A percentile compares a stretch with the other conserved stretches of the same genome.
These are phyloP conservation scores for Myrmecophaga tridactyla DNA, from an alignment of 2,113 vertebrate species.

Conservation along the genomic window DNA sequence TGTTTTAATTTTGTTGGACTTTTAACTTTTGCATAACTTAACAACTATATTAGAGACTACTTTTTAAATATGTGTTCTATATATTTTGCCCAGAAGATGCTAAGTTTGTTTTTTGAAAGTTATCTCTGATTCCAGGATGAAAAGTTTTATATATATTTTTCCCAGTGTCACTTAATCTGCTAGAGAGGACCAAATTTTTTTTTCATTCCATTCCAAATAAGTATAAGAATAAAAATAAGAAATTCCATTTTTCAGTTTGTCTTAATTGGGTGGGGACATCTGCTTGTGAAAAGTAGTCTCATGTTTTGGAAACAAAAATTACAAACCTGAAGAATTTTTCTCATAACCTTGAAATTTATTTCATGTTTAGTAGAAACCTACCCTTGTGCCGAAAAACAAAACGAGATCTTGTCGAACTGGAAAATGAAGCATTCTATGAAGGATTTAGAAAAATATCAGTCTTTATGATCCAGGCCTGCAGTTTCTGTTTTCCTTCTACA, in stretches of 20 bases:
- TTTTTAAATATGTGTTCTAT: not conserved
- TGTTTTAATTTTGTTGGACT: not conserved
- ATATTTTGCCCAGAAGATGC: not conserved
- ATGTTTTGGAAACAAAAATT: constrained; percentile 56
- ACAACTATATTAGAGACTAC: not conserved
- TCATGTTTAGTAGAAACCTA: not conserved
- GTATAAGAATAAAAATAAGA: not conserved
- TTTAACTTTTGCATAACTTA: not conserved
- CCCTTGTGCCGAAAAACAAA: constrained; percentile 1
- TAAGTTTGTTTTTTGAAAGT: not conserved
- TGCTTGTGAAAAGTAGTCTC: not conserved
- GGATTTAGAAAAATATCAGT: not conserved
- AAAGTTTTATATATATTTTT: not conserved
- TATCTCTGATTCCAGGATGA: not conserved
- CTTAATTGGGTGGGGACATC: not conserved
- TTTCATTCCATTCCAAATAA: constrained; percentile 11
- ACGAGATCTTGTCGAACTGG: constrained; percentile 31
- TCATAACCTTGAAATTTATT: constrained; percentile 62
- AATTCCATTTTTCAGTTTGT: not conserved
- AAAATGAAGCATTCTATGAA: not conserved
- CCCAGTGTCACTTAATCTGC: not conserved
- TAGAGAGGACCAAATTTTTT: not conserved
- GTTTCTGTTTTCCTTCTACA: not conserved
- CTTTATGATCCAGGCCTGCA: not conserved
- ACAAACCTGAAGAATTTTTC: constrained; percentile 49